phyloP scores from a whole-genome alignment of 2,888 invertebrate species.

The Drosophila peninsularis region DNA sequence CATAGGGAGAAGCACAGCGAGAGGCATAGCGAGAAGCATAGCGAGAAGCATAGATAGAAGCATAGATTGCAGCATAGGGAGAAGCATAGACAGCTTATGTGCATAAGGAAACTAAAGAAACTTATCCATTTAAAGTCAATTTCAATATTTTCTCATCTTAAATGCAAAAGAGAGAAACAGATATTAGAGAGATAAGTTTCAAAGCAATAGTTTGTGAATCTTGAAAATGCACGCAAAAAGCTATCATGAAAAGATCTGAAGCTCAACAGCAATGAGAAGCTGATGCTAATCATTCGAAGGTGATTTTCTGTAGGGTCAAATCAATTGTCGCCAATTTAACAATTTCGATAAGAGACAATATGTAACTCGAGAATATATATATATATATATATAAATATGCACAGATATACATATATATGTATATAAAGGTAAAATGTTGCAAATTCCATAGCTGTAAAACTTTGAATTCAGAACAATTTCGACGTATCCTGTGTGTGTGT shows the following conservation, averaged over 20 bases:
- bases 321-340: not conserved
- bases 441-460: slow-evolving; percentile 23
- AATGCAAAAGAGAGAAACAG: too few species aligned
- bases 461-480: slow-evolving; percentile 30
- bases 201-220: too few species aligned
- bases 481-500: slow-evolving; percentile 16
- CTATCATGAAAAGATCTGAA: not conserved
- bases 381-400: not conserved
- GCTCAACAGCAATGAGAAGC: not conserved
- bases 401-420: not conserved
- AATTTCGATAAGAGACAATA: slow-evolving; percentile 21
- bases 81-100: too few species aligned
- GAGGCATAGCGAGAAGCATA: too few species aligned
- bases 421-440: slow-evolving; percentile 5
- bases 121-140: too few species aligned
- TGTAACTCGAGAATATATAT: not conserved
- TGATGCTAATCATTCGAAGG: not conserved
- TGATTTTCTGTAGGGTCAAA: not conserved
- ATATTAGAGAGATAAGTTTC: not conserved
- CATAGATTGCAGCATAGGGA: too few species aligned
- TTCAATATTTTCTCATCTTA: too few species aligned
- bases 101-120: too few species aligned
- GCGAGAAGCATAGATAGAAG: too few species aligned
- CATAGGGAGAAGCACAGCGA: not conserved
- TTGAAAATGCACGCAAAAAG: not conserved